phyloP scores from a whole-genome alignment of 2,797 vertebrate species.

The Emydoidea blandingii region DNA sequence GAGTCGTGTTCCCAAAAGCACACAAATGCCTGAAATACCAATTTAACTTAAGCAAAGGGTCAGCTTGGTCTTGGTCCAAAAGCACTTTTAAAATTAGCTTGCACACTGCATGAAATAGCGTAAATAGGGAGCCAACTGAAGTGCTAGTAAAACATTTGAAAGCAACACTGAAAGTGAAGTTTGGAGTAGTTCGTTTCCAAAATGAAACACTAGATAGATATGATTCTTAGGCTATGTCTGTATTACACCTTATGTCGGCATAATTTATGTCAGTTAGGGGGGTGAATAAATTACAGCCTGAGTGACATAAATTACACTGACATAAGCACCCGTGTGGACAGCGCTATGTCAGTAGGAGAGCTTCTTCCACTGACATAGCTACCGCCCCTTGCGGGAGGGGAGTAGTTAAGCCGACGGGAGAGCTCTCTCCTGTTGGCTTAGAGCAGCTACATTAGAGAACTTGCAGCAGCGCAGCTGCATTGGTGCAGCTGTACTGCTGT shows the following conservation, averaged over 20 bases:
- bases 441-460: background rate
- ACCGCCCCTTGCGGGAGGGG: background rate
- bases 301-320: background rate
- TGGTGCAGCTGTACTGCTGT: background rate
- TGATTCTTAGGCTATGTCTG: background rate
- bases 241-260: no score
- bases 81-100: background rate
- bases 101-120: background rate
- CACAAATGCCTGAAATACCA: background rate
- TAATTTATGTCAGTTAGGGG: no score
- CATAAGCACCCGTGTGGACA: background rate
- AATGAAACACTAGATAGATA: background rate
- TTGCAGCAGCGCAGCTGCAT: background rate
- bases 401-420: background rate
- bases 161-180: background rate
- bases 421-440: background rate
- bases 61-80: background rate
- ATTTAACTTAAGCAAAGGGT: background rate
- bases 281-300: background rate
- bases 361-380: no score
- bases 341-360: background rate
- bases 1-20: background rate
- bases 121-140: background rate
- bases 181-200: background rate
- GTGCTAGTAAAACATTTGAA: background rate